These are phyloP conservation scores for Limenitis camilla DNA, from an alignment of 2,888 invertebrate species.

Conservation along the genomic window DNA sequence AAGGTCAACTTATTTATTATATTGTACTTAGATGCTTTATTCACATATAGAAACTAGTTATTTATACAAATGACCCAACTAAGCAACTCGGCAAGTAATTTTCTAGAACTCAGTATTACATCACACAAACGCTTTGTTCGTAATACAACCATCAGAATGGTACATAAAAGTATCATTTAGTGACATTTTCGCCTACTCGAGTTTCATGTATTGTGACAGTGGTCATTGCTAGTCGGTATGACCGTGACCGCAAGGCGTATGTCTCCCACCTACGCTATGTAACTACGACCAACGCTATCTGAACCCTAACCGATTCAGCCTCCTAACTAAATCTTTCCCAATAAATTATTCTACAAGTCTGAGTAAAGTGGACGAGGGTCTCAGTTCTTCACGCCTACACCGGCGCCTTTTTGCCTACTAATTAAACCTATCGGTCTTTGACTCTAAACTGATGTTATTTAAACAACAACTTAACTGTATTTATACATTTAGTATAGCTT, in stretches of 20 bases:
- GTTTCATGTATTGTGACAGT: conserved; percentile 24
- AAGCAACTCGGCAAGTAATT: too few relatives aligned
- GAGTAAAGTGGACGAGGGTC: conserved; percentile 32
- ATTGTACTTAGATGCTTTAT: too few relatives aligned
- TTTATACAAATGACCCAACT: too few relatives aligned
- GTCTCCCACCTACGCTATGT: conserved; percentile 50
- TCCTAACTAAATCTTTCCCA: conserved; percentile 21
- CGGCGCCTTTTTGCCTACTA: conserved; percentile 60
- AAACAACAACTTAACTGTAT: conserved; percentile 32
- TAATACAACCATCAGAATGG: neutral
- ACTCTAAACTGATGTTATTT: conserved; percentile 48
- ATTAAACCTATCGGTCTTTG: conserved; percentile 68
- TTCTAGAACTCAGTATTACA: too few relatives aligned
- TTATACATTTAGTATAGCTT: conserved; percentile 18
- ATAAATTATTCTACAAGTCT: conserved; percentile 33
- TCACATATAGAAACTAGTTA: too few relatives aligned
- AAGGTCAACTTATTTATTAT: neutral
- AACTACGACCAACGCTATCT: conserved; percentile 31
- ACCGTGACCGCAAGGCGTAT: conserved; percentile 36
- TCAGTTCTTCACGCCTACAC: conserved; percentile 52
- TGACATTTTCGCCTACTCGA: conserved; percentile 16
- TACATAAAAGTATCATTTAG: conserved; percentile 11
- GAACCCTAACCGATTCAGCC: conserved; percentile 31
- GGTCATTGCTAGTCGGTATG: conserved; percentile 33
- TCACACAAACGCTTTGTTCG: neutral